Evolutionary conservation across 2,797 vertebrate species (phyloP).

Genomic region (Malurus leucopterus): DNA sequence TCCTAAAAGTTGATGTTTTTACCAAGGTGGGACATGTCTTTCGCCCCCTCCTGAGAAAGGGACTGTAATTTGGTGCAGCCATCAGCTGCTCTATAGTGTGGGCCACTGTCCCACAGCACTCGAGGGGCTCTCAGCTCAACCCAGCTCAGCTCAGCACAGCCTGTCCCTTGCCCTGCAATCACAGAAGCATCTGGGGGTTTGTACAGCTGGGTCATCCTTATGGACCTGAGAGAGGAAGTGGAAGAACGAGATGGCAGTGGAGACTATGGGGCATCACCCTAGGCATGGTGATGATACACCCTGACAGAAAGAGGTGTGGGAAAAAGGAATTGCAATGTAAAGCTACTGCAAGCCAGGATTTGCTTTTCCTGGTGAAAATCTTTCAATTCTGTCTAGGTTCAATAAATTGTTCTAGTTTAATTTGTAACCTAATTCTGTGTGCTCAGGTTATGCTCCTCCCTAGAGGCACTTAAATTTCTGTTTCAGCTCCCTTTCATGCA

Average conservation of each 20-base stretch:
- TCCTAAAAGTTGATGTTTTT: background rate
- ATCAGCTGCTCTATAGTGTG: background rate
- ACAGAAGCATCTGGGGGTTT: background rate
- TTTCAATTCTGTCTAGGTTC: background rate
- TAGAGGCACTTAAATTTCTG: background rate
- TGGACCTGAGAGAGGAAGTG: background rate
- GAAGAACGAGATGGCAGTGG: background rate
- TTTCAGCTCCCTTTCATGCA: background rate
- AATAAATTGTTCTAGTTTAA: background rate
- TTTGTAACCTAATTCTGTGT: background rate
- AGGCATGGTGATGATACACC: background rate
- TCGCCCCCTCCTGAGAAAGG: background rate
- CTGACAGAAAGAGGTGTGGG: background rate
- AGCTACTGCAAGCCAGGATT: background rate
- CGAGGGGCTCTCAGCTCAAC: background rate
- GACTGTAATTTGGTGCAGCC: background rate
- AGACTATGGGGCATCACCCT: background rate
- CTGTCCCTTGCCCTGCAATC: background rate
- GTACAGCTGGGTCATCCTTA: background rate
- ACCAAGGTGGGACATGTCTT: background rate
- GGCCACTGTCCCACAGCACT: background rate
- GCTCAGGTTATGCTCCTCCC: background rate
- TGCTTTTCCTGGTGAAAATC: background rate
- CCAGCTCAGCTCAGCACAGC: background rate
- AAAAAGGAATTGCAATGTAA: background rate